Evolutionary conservation across 2,888 invertebrate species (phyloP).

Genomic region (Acrocyrtus sp.): DNA sequence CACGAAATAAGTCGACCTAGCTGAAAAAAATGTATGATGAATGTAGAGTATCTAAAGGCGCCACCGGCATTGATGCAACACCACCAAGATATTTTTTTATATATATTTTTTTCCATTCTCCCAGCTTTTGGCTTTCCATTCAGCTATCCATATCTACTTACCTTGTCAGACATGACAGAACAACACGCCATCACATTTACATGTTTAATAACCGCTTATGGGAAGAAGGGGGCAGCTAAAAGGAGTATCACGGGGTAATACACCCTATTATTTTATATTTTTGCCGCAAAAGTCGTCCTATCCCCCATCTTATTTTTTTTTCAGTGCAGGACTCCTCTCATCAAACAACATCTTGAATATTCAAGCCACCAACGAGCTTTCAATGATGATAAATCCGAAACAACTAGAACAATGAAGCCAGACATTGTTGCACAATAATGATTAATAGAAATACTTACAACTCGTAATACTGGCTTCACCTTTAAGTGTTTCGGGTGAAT

Average conservation of each 20-base stretch:
- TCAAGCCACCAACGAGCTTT: background rate
- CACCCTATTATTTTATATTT: conserved; percentile 49
- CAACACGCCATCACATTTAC: conserved; percentile 51
- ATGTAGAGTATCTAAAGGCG: conserved; percentile 43
- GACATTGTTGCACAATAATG: background rate
- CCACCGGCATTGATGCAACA: conserved; percentile 48
- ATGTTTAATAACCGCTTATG: conserved; percentile 51
- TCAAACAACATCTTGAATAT: background rate
- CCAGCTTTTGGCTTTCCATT: too few relatives aligned
- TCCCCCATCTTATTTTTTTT: background rate
- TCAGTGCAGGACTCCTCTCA: background rate
- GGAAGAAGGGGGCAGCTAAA: conserved; percentile 46
- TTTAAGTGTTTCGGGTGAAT: too few relatives aligned
- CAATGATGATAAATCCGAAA: background rate
- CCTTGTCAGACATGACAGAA: conserved; percentile 45
- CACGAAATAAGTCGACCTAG: too few relatives aligned
- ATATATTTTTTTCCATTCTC: background rate
- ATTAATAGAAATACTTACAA: background rate
- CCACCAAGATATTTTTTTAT: conserved; percentile 14
- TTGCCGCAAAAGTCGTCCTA: conserved; percentile 37
- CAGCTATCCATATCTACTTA: conserved; percentile 10
- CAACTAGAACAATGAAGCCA: background rate
- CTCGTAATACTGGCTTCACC: too few relatives aligned
- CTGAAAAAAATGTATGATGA: conserved; percentile 13
- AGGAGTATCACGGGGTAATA: conserved; percentile 34